Base-by-base conservation (phyloP, 2,113 vertebrate genomes). In the Fulica atra region DNA sequence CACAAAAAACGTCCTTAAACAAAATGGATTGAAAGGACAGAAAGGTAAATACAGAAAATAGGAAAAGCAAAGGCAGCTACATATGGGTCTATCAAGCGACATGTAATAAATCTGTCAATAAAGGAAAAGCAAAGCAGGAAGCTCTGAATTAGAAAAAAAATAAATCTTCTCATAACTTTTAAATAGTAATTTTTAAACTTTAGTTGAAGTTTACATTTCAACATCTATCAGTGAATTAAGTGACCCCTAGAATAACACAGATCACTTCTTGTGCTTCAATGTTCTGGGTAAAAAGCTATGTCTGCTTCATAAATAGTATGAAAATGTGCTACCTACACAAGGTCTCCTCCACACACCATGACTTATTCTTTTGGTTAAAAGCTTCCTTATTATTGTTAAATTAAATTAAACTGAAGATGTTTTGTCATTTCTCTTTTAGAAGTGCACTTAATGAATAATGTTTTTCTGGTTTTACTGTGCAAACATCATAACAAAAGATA, bases 401-500 rank as follows among this genome's bases (percentile, higher is more conserved):
- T 60, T 74, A 87, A 42, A 80, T 93, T 66, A 81, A 33, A 59
- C 42, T 33, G 48, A 79, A 60, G 48, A 54, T 38, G 21, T 69
- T 86, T 86, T 78, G 26, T 51, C 11, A 72, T 79, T 94, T 86
- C 61, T 79, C 24, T 64, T 83, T 40, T 35, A 54, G 40, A 86
- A 81, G 11, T 70, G 64, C 76, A 92, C 40, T 76, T 78, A 86
- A 61, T 36, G 16, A 93, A 76, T 31, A 86, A 81, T 50, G 29
- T 56, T 93, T 86, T 70, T 50, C 64, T 94, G 35, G 19, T 84
- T 86, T 85, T 91, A 72, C 60, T 87, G 48, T 79, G 74, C 69
- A 92, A 89, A 87, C 57, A 87, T 74, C 50, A 70, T 84, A 85
- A 93, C 59, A 94, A 88, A 93, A 92, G 83, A 71, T 79, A 92